Evolutionary conservation across 2,797 vertebrate species (phyloP), one percentile per base, ranked within the genome.

Genomic region (Chaunax sp.): DNA sequence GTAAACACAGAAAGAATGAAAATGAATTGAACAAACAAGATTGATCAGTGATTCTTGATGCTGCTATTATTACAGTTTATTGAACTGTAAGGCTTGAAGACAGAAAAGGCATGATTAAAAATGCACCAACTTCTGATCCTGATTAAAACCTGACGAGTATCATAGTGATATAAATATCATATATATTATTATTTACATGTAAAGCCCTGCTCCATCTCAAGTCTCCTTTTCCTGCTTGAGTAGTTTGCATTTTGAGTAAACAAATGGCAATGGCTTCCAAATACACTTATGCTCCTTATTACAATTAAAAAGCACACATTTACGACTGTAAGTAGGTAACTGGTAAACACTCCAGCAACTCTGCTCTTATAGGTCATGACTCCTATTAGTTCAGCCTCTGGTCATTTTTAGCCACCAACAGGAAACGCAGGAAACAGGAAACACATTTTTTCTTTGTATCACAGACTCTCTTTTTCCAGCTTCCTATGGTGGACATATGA

Each of bases 41-140:
- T 14, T n/a, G 9, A 45, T 46, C 46, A 25, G 22, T 14, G 6
- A 61, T 47, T 61, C 12, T 0, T 28, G 12, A 37, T 38, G 41
- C 18, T 26, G 35, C 18, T n/a, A n/a, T 55, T 3, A 2, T 44
- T 22, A 44, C 20, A 26, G 4, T 53, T 72, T 30, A 28, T 23
- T 66, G 50, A 33, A 70, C 33, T 69, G 46, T 57, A 26, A 33
- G 26, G 20, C 6, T 68, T 63, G 15, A 2, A 20, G 12, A 40
- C 43, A 23, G 14, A 33, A 35, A 44, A 52, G 3, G 22, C 51
- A 43, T 51, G 44, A 52, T 20, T 16, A 16, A 38, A 53, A 20
- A 52, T 14, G 6, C 53, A 19, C n/a, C 19, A 51, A 13, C 9
- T 25, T 3, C n/a, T 67, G 10, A 50, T 35, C 11, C 13, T 15